Conservation (phyloP, 2,113 vertebrate genomes). For the Gopherus evgoodei region DNA sequence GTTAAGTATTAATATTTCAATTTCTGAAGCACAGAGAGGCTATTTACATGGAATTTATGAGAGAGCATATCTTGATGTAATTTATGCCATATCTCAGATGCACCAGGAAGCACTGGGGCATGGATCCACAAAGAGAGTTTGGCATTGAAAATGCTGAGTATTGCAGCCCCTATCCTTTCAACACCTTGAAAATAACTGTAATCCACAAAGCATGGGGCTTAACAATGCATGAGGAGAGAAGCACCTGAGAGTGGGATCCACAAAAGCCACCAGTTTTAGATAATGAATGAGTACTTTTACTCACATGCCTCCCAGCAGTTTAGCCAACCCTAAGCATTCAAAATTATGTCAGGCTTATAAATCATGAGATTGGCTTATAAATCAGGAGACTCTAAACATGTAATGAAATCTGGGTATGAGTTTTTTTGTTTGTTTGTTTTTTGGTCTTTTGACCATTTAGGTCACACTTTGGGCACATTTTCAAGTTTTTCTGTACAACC, state of each 20-base stretch:
- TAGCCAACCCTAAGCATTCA: not conserved
- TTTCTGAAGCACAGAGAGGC: not conserved
- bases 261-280: not conserved
- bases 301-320: not conserved
- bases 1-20: not conserved
- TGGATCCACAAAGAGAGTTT: not conserved
- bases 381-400: rapidly evolving
- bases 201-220: not conserved
- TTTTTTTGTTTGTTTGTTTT: not conserved
- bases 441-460: too few species aligned
- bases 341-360: not conserved
- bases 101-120: not conserved
- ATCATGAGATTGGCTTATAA: not conserved
- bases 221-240: not conserved
- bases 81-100: not conserved
- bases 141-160: not conserved
- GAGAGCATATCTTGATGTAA: not conserved
- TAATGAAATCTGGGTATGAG: not conserved
- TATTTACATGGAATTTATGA: not conserved
- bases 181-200: not conserved
- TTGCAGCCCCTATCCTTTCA: not conserved
- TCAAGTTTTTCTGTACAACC: not conserved
- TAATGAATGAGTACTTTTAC: conserved; percentile 5
- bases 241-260: not conserved
- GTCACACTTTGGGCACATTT: not conserved